Base-by-base conservation (phyloP, 2,113 vertebrate genomes). In the Centropus unirufus region DNA sequence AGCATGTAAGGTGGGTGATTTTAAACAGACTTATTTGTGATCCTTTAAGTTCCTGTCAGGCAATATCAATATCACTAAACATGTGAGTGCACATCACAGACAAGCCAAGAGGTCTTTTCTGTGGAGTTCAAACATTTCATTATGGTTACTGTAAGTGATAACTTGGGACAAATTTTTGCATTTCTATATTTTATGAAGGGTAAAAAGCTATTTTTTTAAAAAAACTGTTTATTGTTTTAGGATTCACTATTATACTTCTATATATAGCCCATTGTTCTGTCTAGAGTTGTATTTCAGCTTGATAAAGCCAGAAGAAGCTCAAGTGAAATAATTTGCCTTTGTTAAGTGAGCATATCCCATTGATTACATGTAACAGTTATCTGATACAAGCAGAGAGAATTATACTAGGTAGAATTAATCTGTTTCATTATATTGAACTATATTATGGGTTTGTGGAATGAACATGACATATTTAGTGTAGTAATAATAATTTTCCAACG, bases 401-500 rank as follows among this genome's bases (percentile, higher is more conserved):
- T 90, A 95, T 92, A 83, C 68, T 20, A 39, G 6, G 9, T 78
- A 90, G 47, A 75, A 83, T 90, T 68, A 87, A 95, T 40, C 52
- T 61, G 18, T 90, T 92, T 86, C 62, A 83, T 93, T 74, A 72
- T 67, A 74, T 63, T 83, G 62, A 87, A 36, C 34, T 89, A 24
- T 54, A 87, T 87, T 82, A 76, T 68, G 62, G 49, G 5, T 79
- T 87, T 85, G 66, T 83, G 58, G 44, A 72, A 76, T 76, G 92
- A 87, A 82, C 62, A 93, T 27, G 87, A 62, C 75, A 83, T 52
- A 52, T 93, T 93, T 90, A 94, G 15, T 69, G 29, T 47, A 80
- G 68, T 55, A 75, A 88, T 90, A 94, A 90, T 75, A 88, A 90
- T 93, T 95, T 93, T 86, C 80, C 76, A 92, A 47, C 68, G 86